phyloP scores from a whole-genome alignment of 2,888 invertebrate genomes.

The Mythimna ferrago region DNA sequence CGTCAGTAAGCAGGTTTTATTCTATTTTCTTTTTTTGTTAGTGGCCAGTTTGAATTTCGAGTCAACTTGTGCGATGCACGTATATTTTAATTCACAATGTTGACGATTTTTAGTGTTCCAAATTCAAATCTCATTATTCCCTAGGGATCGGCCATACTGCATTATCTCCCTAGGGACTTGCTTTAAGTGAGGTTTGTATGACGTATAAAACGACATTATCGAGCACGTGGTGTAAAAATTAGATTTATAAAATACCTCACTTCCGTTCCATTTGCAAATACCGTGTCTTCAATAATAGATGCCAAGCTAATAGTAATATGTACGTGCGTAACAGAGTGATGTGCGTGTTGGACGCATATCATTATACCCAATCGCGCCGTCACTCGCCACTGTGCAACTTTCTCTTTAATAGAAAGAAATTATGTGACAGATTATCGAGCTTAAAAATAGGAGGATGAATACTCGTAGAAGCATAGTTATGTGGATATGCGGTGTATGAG shows the following conservation, averaged over 20 bases:
- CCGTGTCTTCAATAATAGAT: slow-evolving; percentile 20
- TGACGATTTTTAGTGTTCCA: no score
- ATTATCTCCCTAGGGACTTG: no score
- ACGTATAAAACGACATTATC: no score
- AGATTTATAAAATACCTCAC: slow-evolving; percentile 4
- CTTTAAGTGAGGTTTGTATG: no score
- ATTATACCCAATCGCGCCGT: slow-evolving; percentile 55
- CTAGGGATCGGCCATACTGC: no score
- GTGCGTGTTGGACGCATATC: slow-evolving; percentile 62
- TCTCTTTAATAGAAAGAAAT: slow-evolving; percentile 61
- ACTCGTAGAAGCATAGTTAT: slow-evolving; percentile 30
- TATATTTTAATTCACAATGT: no score
- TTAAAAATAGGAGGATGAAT: slow-evolving; percentile 37
- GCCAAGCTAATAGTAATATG: slow-evolving; percentile 36
- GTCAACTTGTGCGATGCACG: no score
- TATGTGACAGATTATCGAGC: slow-evolving; percentile 34
- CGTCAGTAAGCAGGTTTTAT: no score
- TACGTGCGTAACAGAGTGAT: slow-evolving; percentile 52
- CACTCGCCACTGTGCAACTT: slow-evolving; percentile 60
- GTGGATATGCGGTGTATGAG: slow-evolving; percentile 58
- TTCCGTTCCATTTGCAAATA: slow-evolving; percentile 20
- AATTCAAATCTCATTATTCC: no score
- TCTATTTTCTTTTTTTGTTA: no score
- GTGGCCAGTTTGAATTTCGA: no score
- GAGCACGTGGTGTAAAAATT: no score